Percentiles rank a stretch among this genome's conserved stretches.
Conservation (phyloP, 2,888 invertebrate genomes). For the Brachypalpus laphriformis region DNA sequence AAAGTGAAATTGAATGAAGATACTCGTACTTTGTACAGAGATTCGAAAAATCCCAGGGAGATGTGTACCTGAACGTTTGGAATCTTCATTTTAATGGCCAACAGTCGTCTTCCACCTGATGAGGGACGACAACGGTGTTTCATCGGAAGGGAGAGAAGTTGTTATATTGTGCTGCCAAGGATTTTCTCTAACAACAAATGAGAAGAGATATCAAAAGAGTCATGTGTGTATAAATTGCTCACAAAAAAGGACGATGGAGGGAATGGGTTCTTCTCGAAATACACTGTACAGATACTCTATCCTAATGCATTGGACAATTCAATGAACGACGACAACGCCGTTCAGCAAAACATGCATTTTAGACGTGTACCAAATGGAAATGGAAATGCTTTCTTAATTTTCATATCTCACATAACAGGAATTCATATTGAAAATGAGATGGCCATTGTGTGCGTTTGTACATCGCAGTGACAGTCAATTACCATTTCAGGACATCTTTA, state of each 20-base stretch:
- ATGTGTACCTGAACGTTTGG: slow-evolving; percentile 31
- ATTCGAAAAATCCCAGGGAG: slow-evolving; percentile 25
- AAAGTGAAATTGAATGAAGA: slow-evolving; percentile 73
- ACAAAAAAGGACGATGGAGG: slow-evolving; percentile 36
- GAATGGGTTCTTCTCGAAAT: not conserved
- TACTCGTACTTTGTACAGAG: slow-evolving; percentile 57
- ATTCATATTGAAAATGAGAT: slow-evolving; percentile 46
- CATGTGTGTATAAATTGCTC: slow-evolving; percentile 72
- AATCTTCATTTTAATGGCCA: slow-evolving; percentile 71
- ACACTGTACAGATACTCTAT: not conserved
- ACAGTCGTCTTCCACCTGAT: slow-evolving; percentile 54
- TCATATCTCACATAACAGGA: slow-evolving; percentile 57
- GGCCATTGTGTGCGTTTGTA: slow-evolving; percentile 22
- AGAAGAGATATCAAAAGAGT: slow-evolving; percentile 61
- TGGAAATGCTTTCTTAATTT: slow-evolving; percentile 64
- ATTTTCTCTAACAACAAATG: slow-evolving; percentile 33
- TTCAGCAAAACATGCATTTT: slow-evolving; percentile 33
- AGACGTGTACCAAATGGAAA: slow-evolving; percentile 28
- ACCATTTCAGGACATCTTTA: slow-evolving; percentile 34
- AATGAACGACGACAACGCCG: slow-evolving; percentile 52
- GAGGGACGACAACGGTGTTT: slow-evolving; percentile 34
- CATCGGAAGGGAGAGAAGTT: slow-evolving; percentile 5
- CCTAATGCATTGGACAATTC: slow-evolving; percentile 38
- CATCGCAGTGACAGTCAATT: slow-evolving; percentile 63
- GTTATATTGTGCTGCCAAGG: slow-evolving; percentile 57